Evolutionary conservation across 1,140 invertebrate species (phyloP), one percentile per base, ranked within the genome.

Genomic region (Drosophila mauritiana): DNA sequence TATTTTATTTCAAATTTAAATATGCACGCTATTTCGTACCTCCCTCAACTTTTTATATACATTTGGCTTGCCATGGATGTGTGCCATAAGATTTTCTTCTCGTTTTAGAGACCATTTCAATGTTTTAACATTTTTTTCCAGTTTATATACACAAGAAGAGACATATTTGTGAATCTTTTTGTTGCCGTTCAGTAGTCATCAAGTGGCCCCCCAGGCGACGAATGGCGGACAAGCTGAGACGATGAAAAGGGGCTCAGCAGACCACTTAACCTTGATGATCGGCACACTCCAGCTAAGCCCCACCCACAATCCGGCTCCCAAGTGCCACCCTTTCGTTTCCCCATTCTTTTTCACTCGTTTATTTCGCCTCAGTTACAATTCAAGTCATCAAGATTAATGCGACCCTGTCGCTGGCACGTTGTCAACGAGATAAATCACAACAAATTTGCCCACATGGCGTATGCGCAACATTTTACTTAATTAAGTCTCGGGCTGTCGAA

Each of bases 241-340:
- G 59, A 52, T 68, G 69, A 73, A 49, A 74, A 65, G 56, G 34
- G 13, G 52, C 67, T 52, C 64, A 61, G 56, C 43, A 73, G 55
- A 80, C 79, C 58, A 83, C 70, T 83, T 79, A 78, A 78, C 82
- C 82, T 81, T 86, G 78, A 63, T 78, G 82, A 84, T 85, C 81
- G 64, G 36, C 74, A 70, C 56, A 65, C 70, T 37, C 55, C 55
- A 73, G 55, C 54, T 46, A 65, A 58, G 37, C 15, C 22, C 31
- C 61, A 52, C 46, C 64, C 63, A 42, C 58, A 15, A 64, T 27
- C 64, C 45, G 15, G 11, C 37, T 15, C 22, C 59, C 55, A 36
- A 25, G 0, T 12, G 20, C 17, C 37, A 10, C 37, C 46, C 69
- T 56, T 42, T 59, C 42, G 11, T n/a, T 12, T 8, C 17, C 11